Evolutionary conservation across 2,888 invertebrate genomes (phyloP).

Genomic region (Tenthredo scrophulariae): DNA sequence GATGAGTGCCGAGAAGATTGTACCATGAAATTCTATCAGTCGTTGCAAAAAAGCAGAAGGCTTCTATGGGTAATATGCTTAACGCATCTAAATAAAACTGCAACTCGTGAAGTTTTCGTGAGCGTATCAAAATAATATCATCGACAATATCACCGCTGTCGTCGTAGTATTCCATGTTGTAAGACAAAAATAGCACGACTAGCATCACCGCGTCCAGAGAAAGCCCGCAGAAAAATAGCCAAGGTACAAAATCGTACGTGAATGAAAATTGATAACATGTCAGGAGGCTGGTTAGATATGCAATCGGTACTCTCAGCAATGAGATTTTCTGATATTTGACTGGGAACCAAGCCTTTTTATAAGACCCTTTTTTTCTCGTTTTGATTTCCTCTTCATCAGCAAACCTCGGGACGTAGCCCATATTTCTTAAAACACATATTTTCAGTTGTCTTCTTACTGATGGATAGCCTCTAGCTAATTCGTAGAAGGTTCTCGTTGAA

Average conservation of each 20-base stretch:
- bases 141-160: conserved; percentile 42
- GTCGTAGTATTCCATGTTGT: conserved; percentile 33
- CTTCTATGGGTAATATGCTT: conserved; percentile 23
- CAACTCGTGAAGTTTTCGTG: conserved; percentile 36
- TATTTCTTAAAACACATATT: conserved; percentile 34
- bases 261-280: conserved; percentile 43
- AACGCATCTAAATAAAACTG: conserved; percentile 38
- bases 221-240: conserved; percentile 24
- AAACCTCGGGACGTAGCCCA: conserved; percentile 36
- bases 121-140: conserved; percentile 23
- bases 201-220: conserved; percentile 29
- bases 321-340: conserved; percentile 32
- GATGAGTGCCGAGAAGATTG: conserved; percentile 2
- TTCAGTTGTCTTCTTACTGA: conserved; percentile 29
- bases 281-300: conserved; percentile 41
- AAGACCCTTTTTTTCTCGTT: conserved; percentile 2
- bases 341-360: conserved; percentile 46
- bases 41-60: conserved; percentile 9
- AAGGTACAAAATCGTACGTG: conserved; percentile 16
- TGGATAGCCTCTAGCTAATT: conserved; percentile 35
- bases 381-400: not conserved
- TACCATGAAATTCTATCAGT: conserved; percentile 6
- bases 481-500: conserved; percentile 33
- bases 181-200: conserved; percentile 27
- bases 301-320: conserved; percentile 31